Percentiles rank a stretch among this genome's conserved stretches.
Evolutionary conservation across 2,797 vertebrate genomes (phyloP).

Genomic region (Serranus cabrilla): DNA sequence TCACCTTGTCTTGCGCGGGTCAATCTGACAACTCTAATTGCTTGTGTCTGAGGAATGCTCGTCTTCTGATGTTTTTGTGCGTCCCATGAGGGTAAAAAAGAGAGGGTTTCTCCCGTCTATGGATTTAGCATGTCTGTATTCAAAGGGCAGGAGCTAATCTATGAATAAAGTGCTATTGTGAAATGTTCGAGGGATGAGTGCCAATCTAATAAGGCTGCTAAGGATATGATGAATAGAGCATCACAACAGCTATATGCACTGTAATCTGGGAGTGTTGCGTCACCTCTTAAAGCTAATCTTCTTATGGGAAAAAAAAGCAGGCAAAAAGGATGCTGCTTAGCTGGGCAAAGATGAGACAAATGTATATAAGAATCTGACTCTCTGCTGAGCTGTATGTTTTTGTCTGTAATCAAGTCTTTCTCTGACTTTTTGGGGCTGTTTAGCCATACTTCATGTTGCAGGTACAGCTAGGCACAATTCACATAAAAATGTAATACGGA

Average conservation of each 20-base stretch:
- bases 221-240: conserved; percentile 54
- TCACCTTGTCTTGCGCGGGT: conserved; percentile 32
- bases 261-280: conserved; percentile 63
- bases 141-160: conserved; percentile 39
- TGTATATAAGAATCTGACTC: conserved; percentile 23
- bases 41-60: conserved; percentile 28
- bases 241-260: conserved; percentile 44
- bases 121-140: conserved; percentile 42
- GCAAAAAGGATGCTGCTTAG: conserved; percentile 46
- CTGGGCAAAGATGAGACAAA: conserved; percentile 41
- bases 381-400: conserved; percentile 11
- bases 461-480: no score
- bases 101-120: conserved; percentile 17
- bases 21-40: conserved; percentile 44
- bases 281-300: conserved; percentile 66
- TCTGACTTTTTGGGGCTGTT: not conserved
- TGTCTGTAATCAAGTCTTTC: conserved; percentile 2
- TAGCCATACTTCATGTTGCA: not conserved
- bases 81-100: conserved; percentile 5
- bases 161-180: conserved; percentile 40
- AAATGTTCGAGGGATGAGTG: conserved; percentile 32
- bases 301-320: conserved; percentile 46
- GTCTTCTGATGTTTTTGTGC: conserved; percentile 25
- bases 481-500: no score
- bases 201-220: conserved; percentile 57